Conservation (phyloP, 2,888 invertebrate species). For the Synanthedon tipuliformis region DNA sequence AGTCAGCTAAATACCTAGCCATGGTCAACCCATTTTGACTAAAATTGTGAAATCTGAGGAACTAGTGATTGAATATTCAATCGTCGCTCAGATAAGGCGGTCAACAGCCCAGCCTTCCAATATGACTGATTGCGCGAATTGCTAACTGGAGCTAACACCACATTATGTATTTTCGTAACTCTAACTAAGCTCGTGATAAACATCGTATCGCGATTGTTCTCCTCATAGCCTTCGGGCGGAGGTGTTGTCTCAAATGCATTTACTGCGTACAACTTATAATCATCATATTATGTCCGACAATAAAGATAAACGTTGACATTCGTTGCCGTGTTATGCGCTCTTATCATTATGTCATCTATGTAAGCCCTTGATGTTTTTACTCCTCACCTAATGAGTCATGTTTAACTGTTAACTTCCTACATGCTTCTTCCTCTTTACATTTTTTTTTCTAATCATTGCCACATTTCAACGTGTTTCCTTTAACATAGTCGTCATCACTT, state of each 20-base stretch:
- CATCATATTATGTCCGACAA: background rate
- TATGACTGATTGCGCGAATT: constrained; percentile 5
- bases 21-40: constrained; percentile 14
- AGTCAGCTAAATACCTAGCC: constrained; percentile 9
- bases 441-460: background rate
- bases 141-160: background rate
- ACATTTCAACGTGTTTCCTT: too few species aligned
- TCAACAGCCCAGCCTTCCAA: constrained; percentile 6
- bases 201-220: constrained; percentile 28
- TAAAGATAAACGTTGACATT: background rate
- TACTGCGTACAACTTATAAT: constrained; percentile 1
- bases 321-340: background rate
- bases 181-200: constrained; percentile 17
- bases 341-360: background rate
- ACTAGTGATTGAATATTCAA: constrained; percentile 21
- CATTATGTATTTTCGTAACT: constrained; percentile 19
- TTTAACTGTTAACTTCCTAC: background rate
- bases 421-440: background rate
- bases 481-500: too few species aligned
- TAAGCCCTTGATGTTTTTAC: background rate
- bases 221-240: constrained; percentile 21
- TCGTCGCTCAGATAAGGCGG: constrained; percentile 5
- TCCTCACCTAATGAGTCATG: background rate
- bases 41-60: constrained; percentile 26
- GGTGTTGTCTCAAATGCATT: constrained; percentile 8